These are phyloP conservation scores for Metallyticus violacea DNA, from an alignment of 2,888 invertebrate genomes.

Conservation along the genomic window DNA sequence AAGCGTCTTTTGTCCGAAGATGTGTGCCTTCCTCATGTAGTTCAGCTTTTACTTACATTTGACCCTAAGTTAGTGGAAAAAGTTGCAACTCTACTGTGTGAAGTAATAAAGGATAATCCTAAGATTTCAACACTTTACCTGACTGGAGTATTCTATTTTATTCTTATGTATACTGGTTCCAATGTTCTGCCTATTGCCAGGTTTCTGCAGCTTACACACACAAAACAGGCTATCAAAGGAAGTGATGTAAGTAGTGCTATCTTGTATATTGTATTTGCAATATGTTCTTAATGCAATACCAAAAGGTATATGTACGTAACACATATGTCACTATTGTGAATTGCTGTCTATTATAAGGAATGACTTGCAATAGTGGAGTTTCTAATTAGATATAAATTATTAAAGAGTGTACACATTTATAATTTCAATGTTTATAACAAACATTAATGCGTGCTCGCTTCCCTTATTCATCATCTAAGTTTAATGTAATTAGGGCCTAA, in stretches of 20 bases:
- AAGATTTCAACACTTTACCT: slow-evolving; percentile 90
- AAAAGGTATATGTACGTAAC: too few species aligned
- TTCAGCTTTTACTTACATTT: slow-evolving; percentile 92
- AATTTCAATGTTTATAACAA: too few species aligned
- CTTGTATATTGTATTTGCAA: neutral
- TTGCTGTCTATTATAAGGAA: too few species aligned
- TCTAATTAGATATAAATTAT: too few species aligned
- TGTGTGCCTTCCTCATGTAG: slow-evolving; percentile 88
- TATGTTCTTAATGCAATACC: too few species aligned
- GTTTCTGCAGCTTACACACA: slow-evolving; percentile 91
- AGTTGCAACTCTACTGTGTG: slow-evolving; percentile 84
- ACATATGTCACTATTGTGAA: too few species aligned
- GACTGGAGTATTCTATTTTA: slow-evolving; percentile 96
- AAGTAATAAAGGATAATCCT: slow-evolving; percentile 94
- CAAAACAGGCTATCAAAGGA: slow-evolving; percentile 90
- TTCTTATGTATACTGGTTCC: slow-evolving; percentile 97
- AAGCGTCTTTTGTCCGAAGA: slow-evolving; percentile 86
- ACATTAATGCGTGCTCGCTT: too few species aligned
- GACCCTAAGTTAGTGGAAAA: slow-evolving; percentile 96
- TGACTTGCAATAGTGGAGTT: too few species aligned
- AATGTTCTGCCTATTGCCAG: slow-evolving; percentile 94
- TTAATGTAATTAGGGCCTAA: too few species aligned
- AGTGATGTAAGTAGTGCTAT: slow-evolving; percentile 67
- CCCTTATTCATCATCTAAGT: too few species aligned
- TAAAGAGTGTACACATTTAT: too few species aligned